A percentile compares a stretch with the other conserved stretches of the same genome.
These are phyloP conservation scores for Melopsittacus undulatus DNA, from an alignment of 2,797 vertebrate genomes.

Conservation along the genomic window DNA sequence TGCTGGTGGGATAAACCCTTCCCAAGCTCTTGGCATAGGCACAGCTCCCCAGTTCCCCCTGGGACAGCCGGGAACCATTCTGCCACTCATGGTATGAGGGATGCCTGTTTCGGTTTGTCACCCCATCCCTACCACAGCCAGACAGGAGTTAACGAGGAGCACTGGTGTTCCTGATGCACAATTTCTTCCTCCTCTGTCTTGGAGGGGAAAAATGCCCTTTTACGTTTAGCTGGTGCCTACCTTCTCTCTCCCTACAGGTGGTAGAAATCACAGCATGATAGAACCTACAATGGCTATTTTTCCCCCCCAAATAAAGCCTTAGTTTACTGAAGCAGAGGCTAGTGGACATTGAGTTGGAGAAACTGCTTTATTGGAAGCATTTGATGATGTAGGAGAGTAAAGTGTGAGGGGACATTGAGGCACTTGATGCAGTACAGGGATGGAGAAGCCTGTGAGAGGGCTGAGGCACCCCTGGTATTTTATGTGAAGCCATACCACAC, in stretches of 20 bases:
- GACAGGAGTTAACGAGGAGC: background rate
- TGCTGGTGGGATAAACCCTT: background rate
- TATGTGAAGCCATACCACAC: background rate
- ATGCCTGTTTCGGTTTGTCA: background rate
- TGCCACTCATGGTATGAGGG: background rate
- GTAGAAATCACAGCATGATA: background rate
- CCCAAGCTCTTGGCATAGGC: background rate
- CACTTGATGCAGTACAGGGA: accelerated
- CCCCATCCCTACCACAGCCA: background rate
- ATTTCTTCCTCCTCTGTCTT: background rate
- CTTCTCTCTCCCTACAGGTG: background rate
- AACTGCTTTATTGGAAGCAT: background rate
- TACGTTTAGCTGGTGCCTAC: accelerated
- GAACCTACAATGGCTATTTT: background rate
- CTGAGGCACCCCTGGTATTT: background rate
- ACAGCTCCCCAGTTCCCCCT: background rate
- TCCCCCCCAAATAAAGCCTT: background rate
- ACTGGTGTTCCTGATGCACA: background rate
- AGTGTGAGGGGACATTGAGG: background rate
- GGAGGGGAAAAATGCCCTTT: background rate
- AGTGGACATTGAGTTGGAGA: background rate
- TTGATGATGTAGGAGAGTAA: background rate
- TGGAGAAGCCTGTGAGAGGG: accelerated
- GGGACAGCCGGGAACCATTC: background rate
- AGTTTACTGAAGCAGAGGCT: accelerated